A percentile compares a stretch with the other conserved stretches of the same genome.
phyloP scores from a whole-genome alignment of 2,888 invertebrate species.

The Aspidiotus rigidus region DNA sequence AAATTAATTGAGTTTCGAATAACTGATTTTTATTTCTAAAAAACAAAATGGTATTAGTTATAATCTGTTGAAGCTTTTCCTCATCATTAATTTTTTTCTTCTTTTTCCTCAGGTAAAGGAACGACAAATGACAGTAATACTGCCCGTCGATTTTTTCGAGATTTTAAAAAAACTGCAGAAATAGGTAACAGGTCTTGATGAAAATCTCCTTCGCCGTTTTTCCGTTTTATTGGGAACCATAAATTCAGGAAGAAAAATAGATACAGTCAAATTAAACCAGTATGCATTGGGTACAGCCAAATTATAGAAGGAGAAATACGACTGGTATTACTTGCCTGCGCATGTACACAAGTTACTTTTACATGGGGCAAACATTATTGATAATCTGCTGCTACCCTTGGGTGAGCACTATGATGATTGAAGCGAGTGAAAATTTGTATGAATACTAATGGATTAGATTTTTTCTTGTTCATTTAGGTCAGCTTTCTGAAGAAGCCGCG shows the following conservation, averaged over 20 bases:
- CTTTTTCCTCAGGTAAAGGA: background rate
- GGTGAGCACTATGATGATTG: background rate
- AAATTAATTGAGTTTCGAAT: no score
- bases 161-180: no score
- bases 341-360: background rate
- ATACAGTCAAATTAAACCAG: background rate
- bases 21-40: no score
- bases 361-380: background rate
- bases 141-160: background rate
- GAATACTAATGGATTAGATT: background rate
- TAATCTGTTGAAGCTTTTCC: no score
- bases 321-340: background rate
- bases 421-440: background rate
- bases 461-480: background rate
- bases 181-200: background rate
- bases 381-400: background rate
- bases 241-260: background rate
- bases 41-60: no score
- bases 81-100: no score
- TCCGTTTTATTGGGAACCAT: background rate
- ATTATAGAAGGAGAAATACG: background rate
- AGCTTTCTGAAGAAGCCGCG: background rate
- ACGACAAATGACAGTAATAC: conserved; percentile 5
- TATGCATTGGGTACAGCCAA: background rate
- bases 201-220: no score